phyloP scores from a whole-genome alignment of 35 echinoderm and acorn worm genomes.

The Heliocidaris tuberculata region DNA sequence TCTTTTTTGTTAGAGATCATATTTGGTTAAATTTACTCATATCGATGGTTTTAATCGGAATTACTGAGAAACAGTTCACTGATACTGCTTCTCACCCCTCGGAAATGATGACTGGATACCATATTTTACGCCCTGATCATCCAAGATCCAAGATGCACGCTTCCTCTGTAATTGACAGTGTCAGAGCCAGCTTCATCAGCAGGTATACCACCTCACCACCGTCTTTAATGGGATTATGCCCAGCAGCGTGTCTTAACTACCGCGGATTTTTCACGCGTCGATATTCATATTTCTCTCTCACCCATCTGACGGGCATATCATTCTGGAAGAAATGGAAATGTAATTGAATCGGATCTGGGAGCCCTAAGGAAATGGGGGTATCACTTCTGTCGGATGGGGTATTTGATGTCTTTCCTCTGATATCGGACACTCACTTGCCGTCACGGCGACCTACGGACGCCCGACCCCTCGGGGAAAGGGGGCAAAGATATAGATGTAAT shows the following conservation, averaged over 20 bases:
- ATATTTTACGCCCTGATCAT: background rate
- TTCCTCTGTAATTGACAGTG: background rate
- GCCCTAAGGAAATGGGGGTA: background rate
- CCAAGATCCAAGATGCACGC: background rate
- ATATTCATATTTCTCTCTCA: background rate
- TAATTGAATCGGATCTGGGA: background rate
- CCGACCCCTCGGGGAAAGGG: background rate
- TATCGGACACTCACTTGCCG: background rate
- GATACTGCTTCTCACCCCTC: no score
- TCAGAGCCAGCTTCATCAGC: background rate
- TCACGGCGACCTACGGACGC: background rate
- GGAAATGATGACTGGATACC: background rate
- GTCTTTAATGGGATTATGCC: constrained; percentile 10
- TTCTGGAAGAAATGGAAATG: background rate
- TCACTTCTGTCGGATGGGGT: background rate
- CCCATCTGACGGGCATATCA: background rate
- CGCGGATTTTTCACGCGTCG: background rate
- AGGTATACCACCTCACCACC: background rate
- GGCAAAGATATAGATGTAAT: constrained; percentile 14
- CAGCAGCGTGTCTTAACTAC: background rate
- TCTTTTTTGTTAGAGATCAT: no score
- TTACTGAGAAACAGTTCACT: no score
- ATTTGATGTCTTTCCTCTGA: background rate
- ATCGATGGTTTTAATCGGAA: no score
- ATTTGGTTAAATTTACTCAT: no score